These are phyloP conservation scores for Ophion costatus DNA, from an alignment of 2,888 invertebrate species.

Conservation along the genomic window DNA sequence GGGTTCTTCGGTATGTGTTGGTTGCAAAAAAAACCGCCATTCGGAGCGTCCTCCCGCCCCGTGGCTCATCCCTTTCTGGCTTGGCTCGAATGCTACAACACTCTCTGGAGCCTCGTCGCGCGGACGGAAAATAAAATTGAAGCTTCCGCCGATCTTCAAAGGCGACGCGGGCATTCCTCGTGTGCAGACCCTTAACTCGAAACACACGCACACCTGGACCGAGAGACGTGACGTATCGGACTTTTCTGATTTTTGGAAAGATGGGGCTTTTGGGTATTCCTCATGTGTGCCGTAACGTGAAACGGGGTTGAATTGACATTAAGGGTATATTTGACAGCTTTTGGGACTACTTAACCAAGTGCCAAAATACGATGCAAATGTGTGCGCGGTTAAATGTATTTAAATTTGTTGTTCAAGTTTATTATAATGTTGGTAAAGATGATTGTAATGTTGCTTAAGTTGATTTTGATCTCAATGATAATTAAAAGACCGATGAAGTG, in stretches of 20 bases:
- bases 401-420: no score
- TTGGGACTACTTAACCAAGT: no score
- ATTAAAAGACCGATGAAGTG: no score
- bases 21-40: conserved; percentile 47
- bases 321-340: no score
- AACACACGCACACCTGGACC: not conserved
- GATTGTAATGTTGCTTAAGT: no score
- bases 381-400: no score
- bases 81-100: conserved; percentile 28
- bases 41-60: not conserved
- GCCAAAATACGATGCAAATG: no score
- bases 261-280: not conserved
- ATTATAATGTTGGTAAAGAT: no score
- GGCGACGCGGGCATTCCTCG: conserved; percentile 41
- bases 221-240: not conserved
- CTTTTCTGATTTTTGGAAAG: not conserved
- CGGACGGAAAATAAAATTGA: conserved; percentile 66
- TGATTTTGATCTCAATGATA: no score
- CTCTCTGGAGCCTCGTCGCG: not conserved
- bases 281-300: no score
- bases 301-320: no score
- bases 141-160: conserved; percentile 69
- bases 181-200: conserved; percentile 51
- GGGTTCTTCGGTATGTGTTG: conserved; percentile 37
- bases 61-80: not conserved